Conservation (phyloP, 2,113 vertebrate genomes). For the Arvicanthis niloticus region DNA sequence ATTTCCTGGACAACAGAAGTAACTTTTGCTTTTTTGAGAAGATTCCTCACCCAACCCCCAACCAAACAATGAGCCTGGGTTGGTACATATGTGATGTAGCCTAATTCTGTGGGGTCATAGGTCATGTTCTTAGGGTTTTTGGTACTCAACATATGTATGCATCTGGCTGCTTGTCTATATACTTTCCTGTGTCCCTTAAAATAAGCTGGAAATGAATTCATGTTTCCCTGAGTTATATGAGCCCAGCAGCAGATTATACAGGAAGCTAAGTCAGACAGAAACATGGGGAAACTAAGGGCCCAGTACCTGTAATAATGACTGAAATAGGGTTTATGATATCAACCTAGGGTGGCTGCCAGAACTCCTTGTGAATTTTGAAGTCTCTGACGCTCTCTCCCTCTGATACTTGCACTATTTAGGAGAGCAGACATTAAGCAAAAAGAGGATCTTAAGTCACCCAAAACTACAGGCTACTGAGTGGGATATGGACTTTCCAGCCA, state of each 20-base stretch:
- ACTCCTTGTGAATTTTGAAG: background rate
- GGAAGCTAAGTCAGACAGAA: background rate
- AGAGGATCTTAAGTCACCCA: background rate
- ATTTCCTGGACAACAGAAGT: background rate
- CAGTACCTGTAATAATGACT: background rate
- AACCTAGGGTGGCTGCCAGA: background rate
- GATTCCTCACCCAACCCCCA: background rate
- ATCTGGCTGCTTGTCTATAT: background rate
- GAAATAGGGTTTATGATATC: background rate
- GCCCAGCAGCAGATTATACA: background rate
- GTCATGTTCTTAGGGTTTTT: background rate
- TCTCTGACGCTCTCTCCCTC: background rate
- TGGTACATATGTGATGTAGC: background rate
- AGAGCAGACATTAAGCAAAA: background rate
- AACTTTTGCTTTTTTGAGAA: background rate
- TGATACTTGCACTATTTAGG: background rate
- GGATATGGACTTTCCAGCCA: background rate
- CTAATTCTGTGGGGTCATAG: background rate
- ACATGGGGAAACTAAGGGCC: no score
- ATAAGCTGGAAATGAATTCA: background rate
- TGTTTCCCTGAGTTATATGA: background rate
- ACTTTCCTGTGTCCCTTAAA: background rate
- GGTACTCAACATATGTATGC: no score
- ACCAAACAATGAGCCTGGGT: no score
- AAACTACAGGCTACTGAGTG: background rate